Base-by-base conservation (phyloP, 2,888 invertebrate genomes). In the Dryadula phaetusa region DNA sequence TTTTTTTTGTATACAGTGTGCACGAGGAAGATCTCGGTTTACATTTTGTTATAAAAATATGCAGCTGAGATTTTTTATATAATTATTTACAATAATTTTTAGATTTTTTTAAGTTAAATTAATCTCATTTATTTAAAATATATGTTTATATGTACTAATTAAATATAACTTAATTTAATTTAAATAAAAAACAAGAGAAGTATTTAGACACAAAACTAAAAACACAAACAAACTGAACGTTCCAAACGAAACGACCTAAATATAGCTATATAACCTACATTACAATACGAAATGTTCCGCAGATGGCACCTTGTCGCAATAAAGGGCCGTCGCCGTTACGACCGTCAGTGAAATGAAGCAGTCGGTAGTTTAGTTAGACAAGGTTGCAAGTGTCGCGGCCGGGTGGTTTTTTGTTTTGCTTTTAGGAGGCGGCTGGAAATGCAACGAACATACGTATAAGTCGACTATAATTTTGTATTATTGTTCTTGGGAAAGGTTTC, bases 341-440 rank as follows among this genome's bases (percentile, higher is more conserved):
- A 81, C 80, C 79, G 76, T 75, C 73, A 75, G 73, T 76, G 74
- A 75, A 74, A 77, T 70, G 73, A 76, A 74, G 74, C 76, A 71
- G 67, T 74, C 78, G 76, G 77, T 80, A 82, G 79, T 84, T 60
- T 53, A 69, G 69, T 72, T 80, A 70, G 86, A 87, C 86, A 86
- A 81, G 83, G 88, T 85, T 86, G 83, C 82, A 87, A 83, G 80
- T 79, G 77, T 71, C 67, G 69, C 73, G 76, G 80, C 85, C 83
- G 85, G 84, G 83, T 84, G 77, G 79, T 84, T 87, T 89, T 90
- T 90, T 56, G 85, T 83, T 84, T 81, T 79, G 78, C 74, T 87
- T 87, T 86, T 84, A 87, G 81, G 81, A 86, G 82, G 79, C 78
- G 87, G 83, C 86, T 89, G 87, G 86, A 86, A 86, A 87, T 85